phyloP scores from a whole-genome alignment of 2,797 vertebrate genomes.

The Sebastes cheni region DNA sequence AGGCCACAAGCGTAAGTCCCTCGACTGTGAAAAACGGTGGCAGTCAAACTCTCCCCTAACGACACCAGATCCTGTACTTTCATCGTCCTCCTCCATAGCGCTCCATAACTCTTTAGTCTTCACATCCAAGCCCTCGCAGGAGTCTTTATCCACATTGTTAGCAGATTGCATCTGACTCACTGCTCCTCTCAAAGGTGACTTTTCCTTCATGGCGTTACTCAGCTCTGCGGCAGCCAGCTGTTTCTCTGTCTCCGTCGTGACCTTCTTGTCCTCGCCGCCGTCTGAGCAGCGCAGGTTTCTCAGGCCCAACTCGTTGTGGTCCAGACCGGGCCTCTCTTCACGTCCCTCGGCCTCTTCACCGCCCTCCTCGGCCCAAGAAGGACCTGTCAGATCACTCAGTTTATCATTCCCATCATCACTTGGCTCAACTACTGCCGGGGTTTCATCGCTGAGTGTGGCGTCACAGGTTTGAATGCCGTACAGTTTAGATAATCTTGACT shows the following conservation, averaged over 20 bases:
- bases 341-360: slow-evolving; percentile 29
- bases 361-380: slow-evolving; percentile 57
- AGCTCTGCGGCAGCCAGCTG: slow-evolving; percentile 74
- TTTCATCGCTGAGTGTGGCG: slow-evolving; percentile 21
- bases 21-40: slow-evolving; percentile 69
- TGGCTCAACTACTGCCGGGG: slow-evolving; percentile 13
- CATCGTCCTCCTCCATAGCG: slow-evolving; percentile 70
- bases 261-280: slow-evolving; percentile 51
- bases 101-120: slow-evolving; percentile 77
- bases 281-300: slow-evolving; percentile 75
- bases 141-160: slow-evolving; percentile 44
- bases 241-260: slow-evolving; percentile 66
- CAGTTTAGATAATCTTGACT: slow-evolving; percentile 68
- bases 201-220: slow-evolving; percentile 69
- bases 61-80: slow-evolving; percentile 32
- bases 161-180: slow-evolving; percentile 27
- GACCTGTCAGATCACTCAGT: slow-evolving; percentile 19
- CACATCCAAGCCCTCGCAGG: slow-evolving; percentile 63
- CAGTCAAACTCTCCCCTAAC: slow-evolving; percentile 78
- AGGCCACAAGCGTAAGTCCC: slow-evolving; percentile 76
- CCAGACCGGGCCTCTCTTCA: slow-evolving; percentile 46
- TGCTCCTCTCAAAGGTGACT: slow-evolving; percentile 60
- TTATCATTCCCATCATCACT: slow-evolving; percentile 42
- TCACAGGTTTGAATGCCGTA: slow-evolving; percentile 60
- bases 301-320: slow-evolving; percentile 81